Conservation (phyloP, 2,888 invertebrate species). For the Acronicta alni region DNA sequence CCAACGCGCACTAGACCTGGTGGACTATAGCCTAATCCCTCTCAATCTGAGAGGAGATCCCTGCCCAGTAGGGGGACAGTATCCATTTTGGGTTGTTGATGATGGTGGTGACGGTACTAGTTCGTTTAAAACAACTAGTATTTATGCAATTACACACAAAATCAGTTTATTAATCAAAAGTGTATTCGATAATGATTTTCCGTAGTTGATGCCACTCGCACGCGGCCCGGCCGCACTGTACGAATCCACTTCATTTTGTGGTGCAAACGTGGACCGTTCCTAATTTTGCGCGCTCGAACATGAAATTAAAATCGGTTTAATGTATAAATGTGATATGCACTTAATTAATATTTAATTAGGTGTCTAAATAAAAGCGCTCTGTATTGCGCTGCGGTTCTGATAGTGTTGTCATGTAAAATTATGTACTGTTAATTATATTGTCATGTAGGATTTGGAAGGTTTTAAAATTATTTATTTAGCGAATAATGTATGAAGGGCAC, state of each 20-base stretch:
- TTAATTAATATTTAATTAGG: slow-evolving; percentile 89
- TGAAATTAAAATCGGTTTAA: slow-evolving; percentile 89
- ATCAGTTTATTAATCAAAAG: slow-evolving; percentile 73
- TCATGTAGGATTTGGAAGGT: slow-evolving; percentile 14
- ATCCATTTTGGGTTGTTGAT: too few relatives aligned
- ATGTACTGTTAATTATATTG: slow-evolving; percentile 53
- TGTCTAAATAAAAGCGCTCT: slow-evolving; percentile 86
- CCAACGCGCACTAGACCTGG: too few relatives aligned
- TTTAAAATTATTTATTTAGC: slow-evolving; percentile 12
- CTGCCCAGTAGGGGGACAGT: too few relatives aligned
- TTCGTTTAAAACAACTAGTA: slow-evolving; percentile 30
- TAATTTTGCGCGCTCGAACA: slow-evolving; percentile 87
- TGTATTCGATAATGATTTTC: slow-evolving; percentile 84
- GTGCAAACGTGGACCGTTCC: slow-evolving; percentile 81
- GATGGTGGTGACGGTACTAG: too few relatives aligned
- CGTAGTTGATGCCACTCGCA: slow-evolving; percentile 66
- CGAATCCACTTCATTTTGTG: slow-evolving; percentile 87
- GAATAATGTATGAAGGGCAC: neutral
- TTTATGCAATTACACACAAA: slow-evolving; percentile 36
- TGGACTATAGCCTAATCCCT: too few relatives aligned
- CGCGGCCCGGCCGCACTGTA: slow-evolving; percentile 62
- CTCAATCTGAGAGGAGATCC: too few relatives aligned
- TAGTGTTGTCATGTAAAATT: slow-evolving; percentile 76
- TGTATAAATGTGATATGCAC: slow-evolving; percentile 87
- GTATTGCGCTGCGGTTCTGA: slow-evolving; percentile 74